Percentiles rank a stretch among this genome's conserved stretches.
Conservation (phyloP, 2,113 vertebrate species). For the Malurus melanocephalus region DNA sequence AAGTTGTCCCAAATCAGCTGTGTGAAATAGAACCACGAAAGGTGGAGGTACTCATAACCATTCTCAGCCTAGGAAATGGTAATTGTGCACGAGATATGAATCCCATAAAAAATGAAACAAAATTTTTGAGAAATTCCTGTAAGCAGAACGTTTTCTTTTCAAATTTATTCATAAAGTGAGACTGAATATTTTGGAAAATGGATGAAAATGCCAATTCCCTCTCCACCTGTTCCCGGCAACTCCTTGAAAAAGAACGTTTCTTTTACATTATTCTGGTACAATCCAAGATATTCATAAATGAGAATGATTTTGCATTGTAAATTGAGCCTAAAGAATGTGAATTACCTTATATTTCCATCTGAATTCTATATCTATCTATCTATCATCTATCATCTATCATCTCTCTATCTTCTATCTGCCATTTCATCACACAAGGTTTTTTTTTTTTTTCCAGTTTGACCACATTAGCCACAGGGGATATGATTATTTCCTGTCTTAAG, state of each 20-base stretch:
- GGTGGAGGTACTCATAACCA: background rate
- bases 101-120: background rate
- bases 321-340: background rate
- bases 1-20: background rate
- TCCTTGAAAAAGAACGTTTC: background rate
- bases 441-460: constrained; percentile 27
- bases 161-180: background rate
- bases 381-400: background rate
- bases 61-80: background rate
- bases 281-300: background rate
- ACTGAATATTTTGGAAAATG: background rate
- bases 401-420: background rate
- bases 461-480: constrained; percentile 27
- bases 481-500: constrained; percentile 56
- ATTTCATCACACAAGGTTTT: background rate
- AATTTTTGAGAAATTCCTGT: background rate
- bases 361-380: background rate
- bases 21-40: background rate
- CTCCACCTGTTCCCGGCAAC: background rate
- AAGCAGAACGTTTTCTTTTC: background rate
- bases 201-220: background rate
- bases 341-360: background rate
- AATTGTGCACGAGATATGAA: background rate
- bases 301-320: background rate
- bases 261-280: background rate